These are phyloP conservation scores for Mythimna pallens DNA, from an alignment of 2,888 invertebrate genomes.

Conservation along the genomic window DNA sequence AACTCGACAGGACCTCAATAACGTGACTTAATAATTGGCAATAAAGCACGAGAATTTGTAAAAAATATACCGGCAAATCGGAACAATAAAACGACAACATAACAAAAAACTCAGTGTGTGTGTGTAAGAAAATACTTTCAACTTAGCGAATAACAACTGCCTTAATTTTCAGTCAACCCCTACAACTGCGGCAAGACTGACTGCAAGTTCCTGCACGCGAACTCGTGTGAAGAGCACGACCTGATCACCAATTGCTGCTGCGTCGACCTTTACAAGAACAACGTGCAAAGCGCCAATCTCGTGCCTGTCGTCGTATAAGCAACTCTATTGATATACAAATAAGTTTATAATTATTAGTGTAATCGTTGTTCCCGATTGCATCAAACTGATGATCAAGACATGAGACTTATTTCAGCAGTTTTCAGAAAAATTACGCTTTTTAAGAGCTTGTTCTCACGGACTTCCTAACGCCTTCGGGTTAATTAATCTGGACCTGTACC, in stretches of 20 bases:
- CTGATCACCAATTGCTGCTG: conserved; percentile 94
- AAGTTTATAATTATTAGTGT: conserved; percentile 31
- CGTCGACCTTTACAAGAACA: conserved; percentile 87
- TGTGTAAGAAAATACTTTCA: too few species aligned
- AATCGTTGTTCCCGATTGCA: conserved; percentile 54
- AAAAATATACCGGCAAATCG: too few species aligned
- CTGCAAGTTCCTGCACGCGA: conserved; percentile 94
- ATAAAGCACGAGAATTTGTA: too few species aligned
- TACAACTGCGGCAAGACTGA: conserved; percentile 92
- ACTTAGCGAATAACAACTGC: too few species aligned
- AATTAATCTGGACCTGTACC: too few species aligned
- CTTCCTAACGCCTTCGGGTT: too few species aligned
- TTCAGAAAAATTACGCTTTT: not conserved
- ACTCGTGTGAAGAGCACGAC: conserved; percentile 93
- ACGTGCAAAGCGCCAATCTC: conserved; percentile 60
- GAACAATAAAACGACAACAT: too few species aligned
- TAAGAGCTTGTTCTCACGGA: not conserved
- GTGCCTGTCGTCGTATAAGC: conserved; percentile 61
- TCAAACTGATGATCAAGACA: conserved; percentile 51
- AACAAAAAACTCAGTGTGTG: too few species aligned
- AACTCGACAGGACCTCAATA: too few species aligned
- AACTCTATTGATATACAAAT: not conserved
- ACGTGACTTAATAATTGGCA: too few species aligned
- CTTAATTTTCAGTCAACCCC: conserved; percentile 81
- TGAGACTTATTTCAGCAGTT: not conserved